Base-by-base conservation (phyloP, 2,888 invertebrate genomes). In the Tricholauxania praeusta region DNA sequence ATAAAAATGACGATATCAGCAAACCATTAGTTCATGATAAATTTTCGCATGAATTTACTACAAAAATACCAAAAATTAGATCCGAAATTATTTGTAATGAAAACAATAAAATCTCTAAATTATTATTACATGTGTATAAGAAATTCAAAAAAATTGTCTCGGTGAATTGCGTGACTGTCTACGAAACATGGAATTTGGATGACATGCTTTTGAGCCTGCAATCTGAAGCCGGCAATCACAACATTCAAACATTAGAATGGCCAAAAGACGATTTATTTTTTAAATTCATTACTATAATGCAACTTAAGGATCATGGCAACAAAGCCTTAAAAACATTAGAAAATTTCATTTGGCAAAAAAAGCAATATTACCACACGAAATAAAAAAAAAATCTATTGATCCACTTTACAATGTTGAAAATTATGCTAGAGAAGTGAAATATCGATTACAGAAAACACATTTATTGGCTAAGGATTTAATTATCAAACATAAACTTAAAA, bases 121-220 rank as follows among this genome's bases (percentile, higher is more conserved):
- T n/a, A n/a, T n/a, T n/a, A n/a, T n/a, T n/a, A n/a, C n/a, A n/a
- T n/a, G n/a, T n/a, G n/a, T n/a, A n/a, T n/a, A n/a, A n/a, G n/a
- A n/a, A n/a, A n/a, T n/a, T n/a, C n/a, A n/a, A n/a, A n/a, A n/a
- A n/a, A n/a, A n/a, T n/a, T n/a, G n/a, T n/a, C n/a, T n/a, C n/a
- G n/a, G n/a, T n/a, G n/a, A n/a, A n/a, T n/a, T n/a, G n/a, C n/a
- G 47, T 28, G 69, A 53, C 66, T 62, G 68, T 52, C 66, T 73
- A 77, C 73, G 72, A 39, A 75, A 66, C 53, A 74, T 53, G 57
- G 49, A 65, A 70, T 66, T 73, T 72, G 53, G 73, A 66, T 22
- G 19, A 69, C 7, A 72, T 68, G 66, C 72, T 72, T 72, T 72
- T 15, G 72, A 72, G 69, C 55, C 64, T 72, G 10, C 12, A 69